Evolutionary conservation across 1,140 invertebrate species (phyloP), one percentile per base, ranked within the genome.

Genomic region (Calliphora vicina): DNA sequence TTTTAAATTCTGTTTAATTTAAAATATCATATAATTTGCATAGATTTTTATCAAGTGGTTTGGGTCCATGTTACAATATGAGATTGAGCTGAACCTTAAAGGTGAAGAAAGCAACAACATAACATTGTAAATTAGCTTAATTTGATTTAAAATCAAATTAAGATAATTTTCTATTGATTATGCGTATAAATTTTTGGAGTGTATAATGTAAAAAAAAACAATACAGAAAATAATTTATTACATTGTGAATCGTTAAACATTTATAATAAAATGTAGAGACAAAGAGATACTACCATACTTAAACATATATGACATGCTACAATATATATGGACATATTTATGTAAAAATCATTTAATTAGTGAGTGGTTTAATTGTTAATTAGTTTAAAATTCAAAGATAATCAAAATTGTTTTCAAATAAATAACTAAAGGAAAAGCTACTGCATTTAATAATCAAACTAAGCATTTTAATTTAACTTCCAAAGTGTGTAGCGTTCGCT

Each of bases 121-220:
- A 67, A 67, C 20, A 10, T 67, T 67, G n/a, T 67, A 67, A 67
- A 67, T 67, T 67, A 67, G 23, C 9, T 23, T 20, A 10, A 67
- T 67, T 67, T 67, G 20, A 67, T 67, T 67, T 25, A 2, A 9
- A 67, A 67, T 67, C 61, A 67, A 67, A 67, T 67, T 67, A 67
- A 20, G 61, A 67, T 67, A 67, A 67, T 67, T 67, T 67, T 67
- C 61, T 67, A 67, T 67, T 20, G 23, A 67, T 67, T 67, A 23
- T 67, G 20, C 20, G 61, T 67, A 67, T 25, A 67, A 67, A 17
- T 23, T 67, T 67, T 67, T 67, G 61, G n/a, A 67, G 61, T 67
- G 61, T 67, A 23, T 67, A 57, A 25, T 23, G 23, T 67, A 15
- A n/a, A 57, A 57, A 17, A 57, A 57, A 35, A 25, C 1, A 23